Percentiles rank a stretch among this genome's conserved stretches.
These are phyloP conservation scores for Alviniconcha strummeri DNA, from an alignment of 2,888 invertebrate species.

Conservation along the genomic window DNA sequence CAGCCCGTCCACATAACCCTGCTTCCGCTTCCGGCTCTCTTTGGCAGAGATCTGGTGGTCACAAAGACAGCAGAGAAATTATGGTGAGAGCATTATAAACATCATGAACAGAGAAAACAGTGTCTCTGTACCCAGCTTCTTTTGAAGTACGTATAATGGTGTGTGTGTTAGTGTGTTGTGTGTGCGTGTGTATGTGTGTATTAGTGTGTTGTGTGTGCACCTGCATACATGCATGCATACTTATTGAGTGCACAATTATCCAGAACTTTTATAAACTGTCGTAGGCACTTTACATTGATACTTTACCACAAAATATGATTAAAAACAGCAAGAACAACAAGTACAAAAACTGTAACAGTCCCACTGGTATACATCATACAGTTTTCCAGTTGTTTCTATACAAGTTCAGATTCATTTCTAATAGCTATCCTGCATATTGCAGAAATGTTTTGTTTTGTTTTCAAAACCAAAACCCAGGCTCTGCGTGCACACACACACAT, in stretches of 20 bases:
- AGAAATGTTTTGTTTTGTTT: neutral
- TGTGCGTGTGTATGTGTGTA: too few relatives aligned
- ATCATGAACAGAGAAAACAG: too few relatives aligned
- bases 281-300: too few relatives aligned
- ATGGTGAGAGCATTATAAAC: neutral
- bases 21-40: constrained; percentile 94
- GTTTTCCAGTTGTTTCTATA: too few relatives aligned
- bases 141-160: neutral
- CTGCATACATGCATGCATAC: neutral
- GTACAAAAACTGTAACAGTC: neutral
- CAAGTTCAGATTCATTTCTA: too few relatives aligned
- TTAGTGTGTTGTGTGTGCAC: neutral
- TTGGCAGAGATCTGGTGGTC: constrained; percentile 83
- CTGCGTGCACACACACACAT: neutral
- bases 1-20: constrained; percentile 93
- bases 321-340: neutral
- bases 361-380: too few relatives aligned
- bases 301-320: too few relatives aligned
- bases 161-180: too few relatives aligned
- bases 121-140: neutral
- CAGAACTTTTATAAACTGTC: too few relatives aligned
- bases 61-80: neutral
- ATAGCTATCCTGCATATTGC: too few relatives aligned
- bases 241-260: neutral
- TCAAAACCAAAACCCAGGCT: too few relatives aligned